Percentiles rank a stretch among this genome's conserved stretches.
phyloP scores from a whole-genome alignment of 2,888 invertebrate species.

The Leistus spinibarbis region DNA sequence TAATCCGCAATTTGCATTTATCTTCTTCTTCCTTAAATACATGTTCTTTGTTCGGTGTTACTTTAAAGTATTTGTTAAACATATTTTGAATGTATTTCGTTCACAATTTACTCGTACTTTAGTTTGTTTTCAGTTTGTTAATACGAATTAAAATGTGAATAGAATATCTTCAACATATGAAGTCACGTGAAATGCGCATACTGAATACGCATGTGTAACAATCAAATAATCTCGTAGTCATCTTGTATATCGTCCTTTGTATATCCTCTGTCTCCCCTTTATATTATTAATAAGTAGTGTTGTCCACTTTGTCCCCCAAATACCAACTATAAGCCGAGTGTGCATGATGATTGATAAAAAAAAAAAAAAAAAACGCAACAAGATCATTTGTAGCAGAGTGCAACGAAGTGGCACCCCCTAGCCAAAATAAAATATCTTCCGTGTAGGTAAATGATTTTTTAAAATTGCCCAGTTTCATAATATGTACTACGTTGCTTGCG shows the following conservation, averaged over 20 bases:
- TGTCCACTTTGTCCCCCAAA: slow-evolving; percentile 14
- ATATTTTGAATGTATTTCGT: slow-evolving; percentile 14
- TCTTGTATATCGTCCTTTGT: background rate
- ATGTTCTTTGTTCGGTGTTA: background rate
- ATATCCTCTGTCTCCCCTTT: background rate
- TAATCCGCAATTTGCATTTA: background rate
- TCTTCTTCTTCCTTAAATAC: background rate
- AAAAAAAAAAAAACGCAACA: slow-evolving; percentile 27
- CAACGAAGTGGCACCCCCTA: slow-evolving; percentile 25
- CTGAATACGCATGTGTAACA: background rate
- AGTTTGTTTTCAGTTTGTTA: slow-evolving; percentile 12
- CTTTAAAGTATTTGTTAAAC: background rate
- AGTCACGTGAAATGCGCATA: background rate
- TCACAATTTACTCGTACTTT: slow-evolving; percentile 16
- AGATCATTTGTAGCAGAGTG: slow-evolving; percentile 16
- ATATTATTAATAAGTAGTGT: slow-evolving; percentile 4
- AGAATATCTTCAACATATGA: slow-evolving; percentile 12
- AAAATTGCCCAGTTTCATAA: background rate
- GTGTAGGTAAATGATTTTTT: slow-evolving; percentile 23
- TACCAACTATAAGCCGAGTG: slow-evolving; percentile 8
- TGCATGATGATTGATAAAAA: slow-evolving; percentile 27
- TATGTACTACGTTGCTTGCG: background rate
- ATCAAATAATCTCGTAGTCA: background rate
- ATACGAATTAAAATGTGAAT: slow-evolving; percentile 19
- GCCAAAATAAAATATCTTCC: slow-evolving; percentile 34